Evolutionary conservation across 2,888 invertebrate genomes (phyloP), one percentile per base, ranked within the genome.

Genomic region (Melieria crassipennis): DNA sequence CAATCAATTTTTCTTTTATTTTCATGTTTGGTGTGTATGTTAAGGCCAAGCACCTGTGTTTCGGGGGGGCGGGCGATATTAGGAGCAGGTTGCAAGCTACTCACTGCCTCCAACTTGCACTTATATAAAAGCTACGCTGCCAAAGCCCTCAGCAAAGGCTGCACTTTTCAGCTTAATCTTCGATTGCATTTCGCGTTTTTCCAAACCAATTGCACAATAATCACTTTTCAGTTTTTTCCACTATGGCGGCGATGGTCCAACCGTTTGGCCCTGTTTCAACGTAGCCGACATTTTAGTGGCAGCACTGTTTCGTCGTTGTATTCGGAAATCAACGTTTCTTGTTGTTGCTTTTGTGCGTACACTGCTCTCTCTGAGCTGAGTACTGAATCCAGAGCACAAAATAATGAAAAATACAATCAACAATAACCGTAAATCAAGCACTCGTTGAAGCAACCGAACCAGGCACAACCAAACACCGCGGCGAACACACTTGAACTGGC

Each of bases 401-500:
- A 30, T 30, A 30, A 30, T 30, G 30, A 30, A 30, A 3, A 30
- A 48, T 57, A 63, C 46, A 70, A 10, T 47, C 56, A 69, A 46
- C 30, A 52, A 64, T 55, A 68, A 70, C 71, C 63, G 50, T 11
- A 68, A 56, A 30, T 57, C 63, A 63, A 74, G 42, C 70, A 50
- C 13, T 58, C 13, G 57, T 57, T n/a, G 57, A 62, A 50, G 55
- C 50, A 48, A 47, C 46, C 42, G 50, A n/a, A 58, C 2, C 30
- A 30, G 71, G 57, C 60, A 65, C 72, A 62, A 77, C 77, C 72
- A 72, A 75, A 76, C 78, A 72, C 74, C 64, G 56, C 73, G 61
- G 69, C 74, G 74, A 72, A 74, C 75, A 71, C 73, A 76, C 73
- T 73, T 72, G 68, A 72, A 78, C 78, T 78, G 75, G 56, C 71